Conservation (phyloP, 1,140 invertebrate genomes). For the Catajapyx aquilonaris region DNA sequence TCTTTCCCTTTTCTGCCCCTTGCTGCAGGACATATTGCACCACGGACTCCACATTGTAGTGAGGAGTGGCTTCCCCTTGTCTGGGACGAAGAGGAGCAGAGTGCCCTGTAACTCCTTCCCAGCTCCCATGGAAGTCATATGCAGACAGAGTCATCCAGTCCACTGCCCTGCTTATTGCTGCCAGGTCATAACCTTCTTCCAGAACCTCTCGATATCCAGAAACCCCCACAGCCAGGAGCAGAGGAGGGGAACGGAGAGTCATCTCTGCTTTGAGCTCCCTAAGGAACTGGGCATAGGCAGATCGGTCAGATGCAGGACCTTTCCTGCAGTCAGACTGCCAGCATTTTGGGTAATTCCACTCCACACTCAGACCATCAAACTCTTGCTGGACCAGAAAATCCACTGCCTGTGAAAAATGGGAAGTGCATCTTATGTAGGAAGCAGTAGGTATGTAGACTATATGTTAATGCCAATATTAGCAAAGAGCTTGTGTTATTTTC, state of each 20-base stretch:
- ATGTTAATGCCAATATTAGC: background rate
- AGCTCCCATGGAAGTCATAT: constrained; percentile 72
- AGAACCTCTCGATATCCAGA: constrained; percentile 80
- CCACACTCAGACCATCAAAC: constrained; percentile 63
- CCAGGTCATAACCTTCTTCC: constrained; percentile 56
- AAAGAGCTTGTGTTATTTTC: too few relatives aligned
- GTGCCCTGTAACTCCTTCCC: constrained; percentile 60
- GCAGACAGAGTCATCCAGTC: constrained; percentile 76
- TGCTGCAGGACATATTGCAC: constrained; percentile 29
- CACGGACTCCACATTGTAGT: constrained; percentile 40
- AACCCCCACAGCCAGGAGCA: constrained; percentile 58
- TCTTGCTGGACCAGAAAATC: constrained; percentile 45
- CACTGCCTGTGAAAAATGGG: constrained; percentile 31
- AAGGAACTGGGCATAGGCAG: constrained; percentile 42
- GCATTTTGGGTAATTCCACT: constrained; percentile 82
- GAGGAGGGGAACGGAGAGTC: constrained; percentile 34
- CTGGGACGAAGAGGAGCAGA: constrained; percentile 51
- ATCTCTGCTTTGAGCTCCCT: constrained; percentile 60
- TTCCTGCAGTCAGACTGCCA: constrained; percentile 75
- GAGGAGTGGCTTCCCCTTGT: constrained; percentile 36
- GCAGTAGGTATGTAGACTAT: too few relatives aligned
- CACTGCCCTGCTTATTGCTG: constrained; percentile 35
- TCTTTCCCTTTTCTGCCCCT: constrained; percentile 55
- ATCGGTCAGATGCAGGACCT: constrained; percentile 48
- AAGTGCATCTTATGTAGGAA: too few relatives aligned